These are phyloP conservation scores for Pangasianodon gigas DNA, from an alignment of 2,113 vertebrate species.

Conservation along the genomic window DNA sequence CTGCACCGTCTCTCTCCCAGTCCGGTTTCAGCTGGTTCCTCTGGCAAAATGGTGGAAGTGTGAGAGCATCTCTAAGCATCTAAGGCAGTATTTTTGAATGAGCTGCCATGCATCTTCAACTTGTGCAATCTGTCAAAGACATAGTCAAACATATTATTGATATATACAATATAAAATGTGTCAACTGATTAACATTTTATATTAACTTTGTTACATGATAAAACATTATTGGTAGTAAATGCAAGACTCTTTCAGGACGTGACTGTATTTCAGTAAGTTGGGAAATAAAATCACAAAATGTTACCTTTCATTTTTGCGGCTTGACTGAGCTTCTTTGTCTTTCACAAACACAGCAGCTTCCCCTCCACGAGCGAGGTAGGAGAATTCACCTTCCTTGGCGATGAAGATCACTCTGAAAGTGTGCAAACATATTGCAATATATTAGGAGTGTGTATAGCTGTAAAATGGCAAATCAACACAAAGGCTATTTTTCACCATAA, in stretches of 20 bases:
- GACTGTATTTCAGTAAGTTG: not conserved
- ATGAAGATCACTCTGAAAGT: slow-evolving; percentile 82
- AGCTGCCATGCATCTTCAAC: slow-evolving; percentile 68
- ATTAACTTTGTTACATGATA: not conserved
- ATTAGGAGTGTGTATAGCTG: not conserved
- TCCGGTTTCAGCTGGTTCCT: slow-evolving; percentile 29
- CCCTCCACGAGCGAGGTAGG: slow-evolving; percentile 77
- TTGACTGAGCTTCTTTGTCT: slow-evolving; percentile 77
- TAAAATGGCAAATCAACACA: not conserved
- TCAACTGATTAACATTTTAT: not conserved
- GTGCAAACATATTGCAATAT: slow-evolving; percentile 28
- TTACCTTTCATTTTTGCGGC: slow-evolving; percentile 80
- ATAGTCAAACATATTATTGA: not conserved
- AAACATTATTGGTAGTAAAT: not conserved
- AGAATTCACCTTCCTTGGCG: slow-evolving; percentile 81
- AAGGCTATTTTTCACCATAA: not conserved
- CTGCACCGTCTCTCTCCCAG: slow-evolving; percentile 8
- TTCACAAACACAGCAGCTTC: slow-evolving; percentile 81
- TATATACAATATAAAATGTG: not conserved
- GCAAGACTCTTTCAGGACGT: not conserved
- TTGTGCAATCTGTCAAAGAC: slow-evolving; percentile 68
- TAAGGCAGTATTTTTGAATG: slow-evolving; percentile 56
- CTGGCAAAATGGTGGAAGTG: slow-evolving; percentile 12
- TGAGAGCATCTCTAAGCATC: slow-evolving; percentile 56
- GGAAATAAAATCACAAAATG: slow-evolving; percentile 7